Evolutionary conservation across 2,888 invertebrate species (phyloP).

Genomic region (Sceliomorpha sp.): DNA sequence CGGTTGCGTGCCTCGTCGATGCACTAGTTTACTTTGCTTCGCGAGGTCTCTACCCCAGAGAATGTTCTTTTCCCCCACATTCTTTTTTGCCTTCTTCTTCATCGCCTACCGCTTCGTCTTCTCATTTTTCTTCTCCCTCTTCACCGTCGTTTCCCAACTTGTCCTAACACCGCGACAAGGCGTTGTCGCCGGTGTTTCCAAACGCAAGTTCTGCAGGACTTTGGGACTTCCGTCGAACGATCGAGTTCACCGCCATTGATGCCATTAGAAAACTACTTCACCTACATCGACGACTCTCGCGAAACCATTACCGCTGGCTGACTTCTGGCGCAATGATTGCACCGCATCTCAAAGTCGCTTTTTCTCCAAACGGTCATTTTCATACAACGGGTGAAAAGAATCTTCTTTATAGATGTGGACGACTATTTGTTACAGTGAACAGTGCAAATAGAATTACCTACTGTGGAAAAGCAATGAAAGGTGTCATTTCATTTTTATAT

Average conservation of each 20-base stretch:
- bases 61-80: conserved; percentile 37
- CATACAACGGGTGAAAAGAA: conserved; percentile 42
- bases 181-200: conserved; percentile 39
- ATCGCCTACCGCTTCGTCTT: conserved; percentile 35
- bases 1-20: conserved; percentile 72
- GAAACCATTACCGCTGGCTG: conserved; percentile 51
- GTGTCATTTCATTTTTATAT: no score
- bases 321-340: conserved; percentile 47
- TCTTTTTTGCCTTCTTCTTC: conserved; percentile 42
- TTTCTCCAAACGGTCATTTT: conserved; percentile 46
- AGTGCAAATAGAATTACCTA: no score
- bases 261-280: conserved; percentile 71
- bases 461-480: no score
- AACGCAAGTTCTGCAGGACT: conserved; percentile 35
- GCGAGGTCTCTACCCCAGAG: conserved; percentile 46
- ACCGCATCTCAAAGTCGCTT: conserved; percentile 42
- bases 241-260: conserved; percentile 57
- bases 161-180: conserved; percentile 38
- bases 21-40: conserved; percentile 58
- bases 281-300: conserved; percentile 63
- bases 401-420: conserved; percentile 12
- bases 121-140: conserved; percentile 48
- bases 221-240: conserved; percentile 53
- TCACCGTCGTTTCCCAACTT: conserved; percentile 20
- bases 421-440: no score